phyloP scores from a whole-genome alignment of 2,888 invertebrate species.

The Leptinotarsa juncta region DNA sequence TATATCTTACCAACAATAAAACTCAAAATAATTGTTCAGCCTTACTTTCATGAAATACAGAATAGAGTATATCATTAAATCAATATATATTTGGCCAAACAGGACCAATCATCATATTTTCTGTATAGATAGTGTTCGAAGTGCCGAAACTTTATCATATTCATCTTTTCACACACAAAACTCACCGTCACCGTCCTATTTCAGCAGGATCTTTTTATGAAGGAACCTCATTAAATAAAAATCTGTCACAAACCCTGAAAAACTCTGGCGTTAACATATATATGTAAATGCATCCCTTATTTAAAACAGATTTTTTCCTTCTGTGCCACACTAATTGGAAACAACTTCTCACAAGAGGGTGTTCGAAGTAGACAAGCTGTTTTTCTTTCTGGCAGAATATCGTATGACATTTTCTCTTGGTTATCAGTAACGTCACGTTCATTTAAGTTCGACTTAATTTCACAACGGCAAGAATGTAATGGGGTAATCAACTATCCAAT shows the following conservation, averaged over 20 bases:
- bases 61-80: too few relatives aligned
- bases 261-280: constrained; percentile 39
- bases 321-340: constrained; percentile 22
- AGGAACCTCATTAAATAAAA: constrained; percentile 4
- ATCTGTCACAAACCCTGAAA: constrained; percentile 13
- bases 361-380: constrained; percentile 7
- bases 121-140: too few relatives aligned
- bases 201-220: too few relatives aligned
- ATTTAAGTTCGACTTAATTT: neutral
- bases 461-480: neutral
- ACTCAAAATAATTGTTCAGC: too few relatives aligned
- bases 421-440: neutral
- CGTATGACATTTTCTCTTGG: neutral
- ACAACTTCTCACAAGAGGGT: constrained; percentile 12
- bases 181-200: neutral
- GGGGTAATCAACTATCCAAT: too few relatives aligned
- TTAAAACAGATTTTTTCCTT: constrained; percentile 43
- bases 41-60: too few relatives aligned
- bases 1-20: too few relatives aligned
- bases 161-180: neutral
- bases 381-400: neutral
- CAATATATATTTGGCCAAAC: too few relatives aligned
- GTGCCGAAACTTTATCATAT: too few relatives aligned
- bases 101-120: too few relatives aligned
- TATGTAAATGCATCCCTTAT: constrained; percentile 43